These are phyloP conservation scores for Camarhynchus parvulus DNA, from an alignment of 2,113 vertebrate genomes.

Conservation along the genomic window DNA sequence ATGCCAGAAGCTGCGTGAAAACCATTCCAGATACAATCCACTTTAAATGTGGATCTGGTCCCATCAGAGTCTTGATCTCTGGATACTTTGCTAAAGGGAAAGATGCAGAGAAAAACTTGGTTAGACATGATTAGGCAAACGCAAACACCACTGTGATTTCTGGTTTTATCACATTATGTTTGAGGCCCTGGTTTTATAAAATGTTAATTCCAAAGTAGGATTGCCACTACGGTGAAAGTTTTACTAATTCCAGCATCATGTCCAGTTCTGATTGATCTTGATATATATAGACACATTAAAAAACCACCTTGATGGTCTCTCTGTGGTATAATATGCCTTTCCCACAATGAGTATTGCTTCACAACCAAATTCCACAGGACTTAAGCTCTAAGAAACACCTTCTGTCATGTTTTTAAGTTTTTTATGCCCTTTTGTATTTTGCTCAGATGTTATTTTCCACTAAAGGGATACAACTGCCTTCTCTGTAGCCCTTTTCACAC, in stretches of 20 bases:
- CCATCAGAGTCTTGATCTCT: constrained; percentile 93
- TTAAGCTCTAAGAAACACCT: neutral
- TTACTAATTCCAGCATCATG: neutral
- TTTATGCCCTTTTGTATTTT: neutral
- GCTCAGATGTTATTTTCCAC: neutral
- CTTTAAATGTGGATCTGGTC: constrained; percentile 90
- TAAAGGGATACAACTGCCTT: neutral
- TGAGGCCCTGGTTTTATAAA: neutral
- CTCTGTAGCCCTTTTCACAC: neutral
- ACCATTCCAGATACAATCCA: constrained; percentile 94
- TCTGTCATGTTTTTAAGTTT: neutral
- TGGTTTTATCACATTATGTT: neutral
- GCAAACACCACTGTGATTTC: neutral
- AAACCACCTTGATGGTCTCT: neutral
- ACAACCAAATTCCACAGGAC: neutral
- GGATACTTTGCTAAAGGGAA: constrained; percentile 89
- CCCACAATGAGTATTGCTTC: neutral
- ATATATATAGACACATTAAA: fast-evolving
- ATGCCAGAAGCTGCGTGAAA: constrained; percentile 85
- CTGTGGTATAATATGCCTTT: neutral
- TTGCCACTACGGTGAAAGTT: neutral
- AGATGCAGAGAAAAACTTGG: neutral
- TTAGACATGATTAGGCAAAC: neutral
- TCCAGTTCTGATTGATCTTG: neutral
- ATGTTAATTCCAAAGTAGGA: neutral